These are phyloP conservation scores for Burhinus oedicnemus DNA, from an alignment of 2,113 vertebrate genomes.

Conservation along the genomic window DNA sequence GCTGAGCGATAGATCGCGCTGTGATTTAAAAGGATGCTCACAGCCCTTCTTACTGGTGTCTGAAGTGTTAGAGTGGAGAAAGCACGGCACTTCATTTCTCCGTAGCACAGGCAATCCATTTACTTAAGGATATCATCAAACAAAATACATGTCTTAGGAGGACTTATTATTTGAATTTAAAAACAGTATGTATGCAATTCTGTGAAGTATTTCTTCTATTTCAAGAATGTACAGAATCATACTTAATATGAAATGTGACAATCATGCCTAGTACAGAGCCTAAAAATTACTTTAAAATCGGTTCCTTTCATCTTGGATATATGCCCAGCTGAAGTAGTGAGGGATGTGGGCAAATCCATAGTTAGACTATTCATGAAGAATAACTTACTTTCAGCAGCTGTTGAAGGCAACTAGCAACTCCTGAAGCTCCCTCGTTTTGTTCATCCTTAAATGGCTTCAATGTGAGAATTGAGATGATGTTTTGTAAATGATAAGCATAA, in stretches of 20 bases:
- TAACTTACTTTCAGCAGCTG: background rate
- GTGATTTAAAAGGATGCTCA: background rate
- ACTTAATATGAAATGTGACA: background rate
- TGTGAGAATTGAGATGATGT: rapidly evolving
- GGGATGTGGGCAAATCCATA: background rate
- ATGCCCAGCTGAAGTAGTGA: background rate
- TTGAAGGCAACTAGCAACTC: background rate
- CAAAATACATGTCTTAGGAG: background rate
- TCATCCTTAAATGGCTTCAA: background rate
- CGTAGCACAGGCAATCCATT: background rate
- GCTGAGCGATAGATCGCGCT: background rate
- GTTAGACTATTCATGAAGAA: background rate
- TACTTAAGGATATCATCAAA: background rate
- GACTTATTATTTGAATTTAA: background rate
- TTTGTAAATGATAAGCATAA: background rate
- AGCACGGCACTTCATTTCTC: background rate
- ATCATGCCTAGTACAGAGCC: background rate
- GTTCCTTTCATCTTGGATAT: background rate
- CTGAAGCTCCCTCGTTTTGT: background rate
- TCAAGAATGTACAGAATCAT: background rate
- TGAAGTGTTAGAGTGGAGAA: background rate
- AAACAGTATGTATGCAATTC: background rate
- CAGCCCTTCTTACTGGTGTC: background rate
- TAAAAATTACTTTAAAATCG: background rate
- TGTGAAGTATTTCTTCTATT: background rate